phyloP scores from a whole-genome alignment of 2,888 invertebrate species.

The Dermolepida albohirtum region DNA sequence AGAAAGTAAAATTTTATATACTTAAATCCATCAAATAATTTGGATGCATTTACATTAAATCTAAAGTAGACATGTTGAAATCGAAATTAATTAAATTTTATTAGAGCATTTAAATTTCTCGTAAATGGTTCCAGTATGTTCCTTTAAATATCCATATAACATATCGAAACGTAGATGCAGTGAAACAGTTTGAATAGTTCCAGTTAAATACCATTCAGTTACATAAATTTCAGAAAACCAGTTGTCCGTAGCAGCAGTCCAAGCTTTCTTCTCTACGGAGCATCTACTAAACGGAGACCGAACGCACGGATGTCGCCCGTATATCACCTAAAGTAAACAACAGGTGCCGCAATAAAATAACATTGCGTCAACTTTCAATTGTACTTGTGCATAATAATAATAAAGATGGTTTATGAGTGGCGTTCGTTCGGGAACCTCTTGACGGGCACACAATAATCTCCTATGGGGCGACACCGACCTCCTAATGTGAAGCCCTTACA shows the following conservation, averaged over 20 bases:
- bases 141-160: slow-evolving; percentile 18
- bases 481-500: slow-evolving; percentile 50
- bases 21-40: too few relatives aligned
- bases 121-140: background rate
- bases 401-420: slow-evolving; percentile 65
- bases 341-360: slow-evolving; percentile 49
- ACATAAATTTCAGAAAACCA: slow-evolving; percentile 34
- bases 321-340: slow-evolving; percentile 42
- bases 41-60: too few relatives aligned
- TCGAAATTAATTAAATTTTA: too few relatives aligned
- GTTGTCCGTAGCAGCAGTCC: slow-evolving; percentile 10
- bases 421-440: slow-evolving; percentile 60
- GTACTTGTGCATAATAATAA: slow-evolving; percentile 57
- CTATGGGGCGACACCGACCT: slow-evolving; percentile 61
- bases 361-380: slow-evolving; percentile 54
- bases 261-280: background rate
- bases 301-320: slow-evolving; percentile 25
- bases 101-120: too few relatives aligned
- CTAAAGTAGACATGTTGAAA: too few relatives aligned
- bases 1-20: too few relatives aligned
- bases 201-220: slow-evolving; percentile 16
- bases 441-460: slow-evolving; percentile 64
- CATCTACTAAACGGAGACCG: background rate
- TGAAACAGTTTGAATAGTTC: slow-evolving; percentile 35
- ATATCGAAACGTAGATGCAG: slow-evolving; percentile 22